Base-by-base conservation (phyloP, 2,888 invertebrate genomes). In the Pyrrhosoma nymphula region DNA sequence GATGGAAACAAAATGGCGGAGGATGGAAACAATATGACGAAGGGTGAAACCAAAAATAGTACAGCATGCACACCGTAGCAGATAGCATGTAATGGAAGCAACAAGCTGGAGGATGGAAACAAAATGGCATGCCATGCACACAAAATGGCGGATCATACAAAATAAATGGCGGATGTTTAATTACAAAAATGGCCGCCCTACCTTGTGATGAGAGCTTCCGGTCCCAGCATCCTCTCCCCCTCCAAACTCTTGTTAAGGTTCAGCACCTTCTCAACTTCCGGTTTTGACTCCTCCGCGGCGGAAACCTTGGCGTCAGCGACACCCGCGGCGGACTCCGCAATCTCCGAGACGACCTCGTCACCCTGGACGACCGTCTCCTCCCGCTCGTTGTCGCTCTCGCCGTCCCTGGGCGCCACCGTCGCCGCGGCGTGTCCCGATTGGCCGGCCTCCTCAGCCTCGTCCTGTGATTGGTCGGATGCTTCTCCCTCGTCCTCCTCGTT, bases 341-440 rank as follows among this genome's bases (percentile, higher is more conserved):
- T 98, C 95, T 98, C 98, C 96, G 98, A 8, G 20, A 20, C 30
- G n/a, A 10, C 82, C 18, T 82, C 35, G n/a, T 35, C 82, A 2
- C 23, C 69, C 18, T 6, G 2, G 69, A n/a, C 60, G 18, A 1
- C 60, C 16, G 6, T 14, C 20, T 60, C 18, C 18, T 20, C 18
- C 16, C 60, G 60, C 0, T 96, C 97, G 0, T 97, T 98, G 1
- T 98, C 98, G 39, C 98, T 98, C 0, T 99, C 99, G 98, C 98
- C 98, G 88, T 98, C 98, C 0, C 98, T 98, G 1, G 98, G 98
- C 6, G 98, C 98, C 90, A 6, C 14, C 6, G 82, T 35, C 82
- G 98, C 98, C 90, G 97, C 97, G 56, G 98, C 98, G 26, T 1
- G 4, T 39, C 8, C 88, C n/a, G 88, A 39, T 56, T 55, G 55